Evolutionary conservation across 2,888 invertebrate species (phyloP).

Genomic region (Hydrotaea cyrtoneurina): DNA sequence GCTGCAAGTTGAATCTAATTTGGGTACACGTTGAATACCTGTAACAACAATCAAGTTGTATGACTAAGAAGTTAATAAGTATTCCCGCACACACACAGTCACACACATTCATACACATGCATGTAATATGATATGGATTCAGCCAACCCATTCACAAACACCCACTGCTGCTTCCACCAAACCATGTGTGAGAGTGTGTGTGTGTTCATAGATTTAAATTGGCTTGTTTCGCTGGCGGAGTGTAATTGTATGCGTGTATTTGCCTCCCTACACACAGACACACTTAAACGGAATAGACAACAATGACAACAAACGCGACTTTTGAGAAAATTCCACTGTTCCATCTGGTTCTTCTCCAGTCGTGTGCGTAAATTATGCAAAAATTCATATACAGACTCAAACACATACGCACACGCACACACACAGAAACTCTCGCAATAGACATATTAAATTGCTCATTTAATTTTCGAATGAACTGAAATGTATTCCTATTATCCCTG

Average conservation of each 20-base stretch:
- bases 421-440: neutral
- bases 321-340: neutral
- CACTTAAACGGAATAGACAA: neutral
- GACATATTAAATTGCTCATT: conserved; percentile 44
- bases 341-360: neutral
- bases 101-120: conserved; percentile 5
- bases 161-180: too few relatives aligned
- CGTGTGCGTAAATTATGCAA: conserved; percentile 42
- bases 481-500: conserved; percentile 1
- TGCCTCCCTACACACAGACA: conserved; percentile 4
- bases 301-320: neutral
- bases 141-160: neutral
- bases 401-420: neutral
- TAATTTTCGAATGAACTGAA: conserved; percentile 20
- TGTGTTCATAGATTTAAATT: conserved; percentile 47
- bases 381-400: neutral
- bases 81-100: neutral
- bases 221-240: conserved; percentile 7
- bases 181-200: neutral
- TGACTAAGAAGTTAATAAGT: conserved; percentile 38
- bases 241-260: conserved; percentile 31
- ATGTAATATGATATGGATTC: neutral
- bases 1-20: conserved; percentile 8
- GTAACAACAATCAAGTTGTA: conserved; percentile 41
- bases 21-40: conserved; percentile 37